These are phyloP conservation scores for Carlito syrichta DNA, from an alignment of 2,113 vertebrate genomes.

Conservation along the genomic window DNA sequence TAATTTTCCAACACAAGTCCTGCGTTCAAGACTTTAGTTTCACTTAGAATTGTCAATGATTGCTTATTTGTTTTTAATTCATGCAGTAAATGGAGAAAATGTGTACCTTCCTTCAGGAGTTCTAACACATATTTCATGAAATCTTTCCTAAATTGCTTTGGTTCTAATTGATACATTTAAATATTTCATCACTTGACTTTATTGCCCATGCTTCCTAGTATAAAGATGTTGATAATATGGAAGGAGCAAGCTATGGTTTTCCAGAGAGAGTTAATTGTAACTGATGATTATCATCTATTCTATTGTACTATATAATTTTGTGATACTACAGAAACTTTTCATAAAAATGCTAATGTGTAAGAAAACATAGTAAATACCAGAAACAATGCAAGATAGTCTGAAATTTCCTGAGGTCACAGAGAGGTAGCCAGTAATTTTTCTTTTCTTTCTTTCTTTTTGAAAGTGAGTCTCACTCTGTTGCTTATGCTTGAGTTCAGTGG, in stretches of 20 bases:
- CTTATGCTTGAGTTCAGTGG: no score
- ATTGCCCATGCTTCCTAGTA: not conserved
- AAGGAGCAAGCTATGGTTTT: not conserved
- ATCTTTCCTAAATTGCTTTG: not conserved
- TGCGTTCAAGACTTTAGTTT: not conserved
- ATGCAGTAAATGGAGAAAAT: not conserved
- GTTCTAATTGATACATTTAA: not conserved
- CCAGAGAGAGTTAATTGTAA: not conserved
- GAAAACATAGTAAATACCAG: not conserved
- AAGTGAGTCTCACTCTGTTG: no score
- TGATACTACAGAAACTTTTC: no score
- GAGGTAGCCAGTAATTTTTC: no score
- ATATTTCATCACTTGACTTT: not conserved
- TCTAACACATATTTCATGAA: not conserved
- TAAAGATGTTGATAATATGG: not conserved
- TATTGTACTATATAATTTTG: no score
- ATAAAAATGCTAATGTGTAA: not conserved
- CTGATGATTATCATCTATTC: not conserved
- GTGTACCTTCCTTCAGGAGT: not conserved
- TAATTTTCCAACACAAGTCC: not conserved
- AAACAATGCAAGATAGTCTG: not conserved
- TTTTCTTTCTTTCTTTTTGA: no score
- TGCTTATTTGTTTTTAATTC: not conserved
- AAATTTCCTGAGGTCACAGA: not conserved
- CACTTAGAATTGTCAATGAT: not conserved